Conservation (phyloP, 2,113 vertebrate genomes). For the Tychaedon coryphoeus region DNA sequence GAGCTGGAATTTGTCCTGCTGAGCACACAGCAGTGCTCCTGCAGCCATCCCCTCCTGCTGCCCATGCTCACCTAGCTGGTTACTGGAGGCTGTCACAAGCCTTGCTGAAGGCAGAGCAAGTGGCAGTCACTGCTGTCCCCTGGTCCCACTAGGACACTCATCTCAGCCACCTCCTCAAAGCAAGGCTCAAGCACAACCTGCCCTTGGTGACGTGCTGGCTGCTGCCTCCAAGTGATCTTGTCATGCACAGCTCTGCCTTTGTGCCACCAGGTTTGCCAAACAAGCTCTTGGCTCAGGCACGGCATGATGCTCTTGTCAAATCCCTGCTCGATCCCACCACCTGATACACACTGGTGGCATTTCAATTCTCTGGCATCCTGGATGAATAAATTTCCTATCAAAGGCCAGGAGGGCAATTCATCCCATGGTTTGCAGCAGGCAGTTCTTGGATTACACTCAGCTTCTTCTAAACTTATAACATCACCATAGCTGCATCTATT, state of each 20-base stretch:
- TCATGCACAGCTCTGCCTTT: background rate
- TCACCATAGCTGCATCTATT: background rate
- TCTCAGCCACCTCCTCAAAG: background rate
- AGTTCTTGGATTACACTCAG: background rate
- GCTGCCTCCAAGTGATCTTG: background rate
- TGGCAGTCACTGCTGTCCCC: background rate
- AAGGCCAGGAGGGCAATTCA: background rate
- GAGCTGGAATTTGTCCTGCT: background rate
- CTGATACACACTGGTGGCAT: background rate
- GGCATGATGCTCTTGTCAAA: background rate
- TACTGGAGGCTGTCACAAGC: fast-evolving
- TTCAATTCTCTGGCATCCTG: background rate
- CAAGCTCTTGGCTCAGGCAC: background rate
- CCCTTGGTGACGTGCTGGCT: background rate
- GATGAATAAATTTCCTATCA: background rate
- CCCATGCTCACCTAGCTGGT: background rate
- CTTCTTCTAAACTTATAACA: background rate
- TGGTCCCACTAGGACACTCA: background rate
- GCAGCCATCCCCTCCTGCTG: background rate
- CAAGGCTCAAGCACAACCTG: background rate
- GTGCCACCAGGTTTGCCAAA: background rate
- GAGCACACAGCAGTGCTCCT: background rate
- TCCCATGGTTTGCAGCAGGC: background rate
- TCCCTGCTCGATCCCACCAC: background rate
- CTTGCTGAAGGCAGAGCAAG: background rate